These are phyloP conservation scores for Bos taurus DNA, from an alignment of 2,113 vertebrate species.

Conservation along the genomic window DNA sequence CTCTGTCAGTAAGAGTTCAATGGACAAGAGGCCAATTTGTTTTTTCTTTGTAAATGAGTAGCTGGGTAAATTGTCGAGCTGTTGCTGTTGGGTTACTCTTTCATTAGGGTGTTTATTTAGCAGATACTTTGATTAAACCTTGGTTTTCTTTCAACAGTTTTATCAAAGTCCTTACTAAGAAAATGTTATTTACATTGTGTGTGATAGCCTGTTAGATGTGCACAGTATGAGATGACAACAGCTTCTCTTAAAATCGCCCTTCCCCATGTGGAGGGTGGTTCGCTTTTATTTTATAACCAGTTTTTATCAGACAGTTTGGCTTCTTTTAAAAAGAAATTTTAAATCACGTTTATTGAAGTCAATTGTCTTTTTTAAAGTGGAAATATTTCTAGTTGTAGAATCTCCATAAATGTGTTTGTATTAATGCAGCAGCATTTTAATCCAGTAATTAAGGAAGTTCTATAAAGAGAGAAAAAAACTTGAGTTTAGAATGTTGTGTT, in stretches of 20 bases:
- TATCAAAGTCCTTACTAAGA: not conserved
- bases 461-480: not conserved
- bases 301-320: not conserved
- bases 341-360: not conserved
- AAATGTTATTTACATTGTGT: not conserved
- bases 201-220: not conserved
- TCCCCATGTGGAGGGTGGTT: slow-evolving; percentile 15
- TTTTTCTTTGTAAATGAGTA: not conserved
- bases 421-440: not conserved
- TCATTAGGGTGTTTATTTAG: not conserved
- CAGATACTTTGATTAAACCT: not conserved
- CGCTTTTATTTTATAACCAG: slow-evolving; percentile 42
- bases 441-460: not conserved
- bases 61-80: not conserved
- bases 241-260: slow-evolving; percentile 42
- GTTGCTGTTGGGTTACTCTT: not conserved
- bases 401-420: not conserved
- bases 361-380: not conserved
- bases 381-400: not conserved
- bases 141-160: not conserved
- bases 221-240: not conserved
- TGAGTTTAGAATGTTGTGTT: not conserved
- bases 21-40: not conserved
- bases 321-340: not conserved
- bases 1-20: not conserved